Conservation (phyloP, 2,797 vertebrate species). For the Allochrocebus solatus region DNA sequence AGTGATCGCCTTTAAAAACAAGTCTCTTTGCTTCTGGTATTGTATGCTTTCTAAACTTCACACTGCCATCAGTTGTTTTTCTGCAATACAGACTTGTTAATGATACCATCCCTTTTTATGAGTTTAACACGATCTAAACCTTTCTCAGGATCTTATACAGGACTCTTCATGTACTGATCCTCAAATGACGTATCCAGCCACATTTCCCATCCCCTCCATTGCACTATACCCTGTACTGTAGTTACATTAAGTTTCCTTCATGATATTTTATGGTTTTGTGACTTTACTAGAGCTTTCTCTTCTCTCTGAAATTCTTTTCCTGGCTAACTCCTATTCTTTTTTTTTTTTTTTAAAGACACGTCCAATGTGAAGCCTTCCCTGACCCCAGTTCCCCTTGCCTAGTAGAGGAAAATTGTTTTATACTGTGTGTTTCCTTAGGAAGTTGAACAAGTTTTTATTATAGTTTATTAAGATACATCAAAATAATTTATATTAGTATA, state of each 20-base stretch:
- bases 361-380: not conserved
- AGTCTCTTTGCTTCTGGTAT: not conserved
- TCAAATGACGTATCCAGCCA: not conserved
- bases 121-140: not conserved
- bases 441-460: not conserved
- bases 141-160: not conserved
- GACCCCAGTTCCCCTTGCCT: not conserved
- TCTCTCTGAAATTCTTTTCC: not conserved
- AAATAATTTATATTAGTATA: not conserved
- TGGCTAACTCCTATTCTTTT: not conserved
- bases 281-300: not conserved
- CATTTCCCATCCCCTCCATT: not conserved
- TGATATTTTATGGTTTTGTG: not conserved
- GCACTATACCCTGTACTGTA: not conserved
- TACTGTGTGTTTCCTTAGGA: not conserved
- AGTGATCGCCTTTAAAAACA: not conserved
- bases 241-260: not conserved
- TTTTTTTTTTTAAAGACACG: not conserved
- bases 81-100: not conserved
- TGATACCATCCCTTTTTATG: not conserved
- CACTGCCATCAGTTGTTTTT: not conserved
- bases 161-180: not conserved
- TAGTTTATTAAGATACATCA: not conserved
- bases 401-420: not conserved
- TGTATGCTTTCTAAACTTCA: not conserved